Conservation (phyloP, 2,888 invertebrate genomes). For the Saturnia japonica region DNA sequence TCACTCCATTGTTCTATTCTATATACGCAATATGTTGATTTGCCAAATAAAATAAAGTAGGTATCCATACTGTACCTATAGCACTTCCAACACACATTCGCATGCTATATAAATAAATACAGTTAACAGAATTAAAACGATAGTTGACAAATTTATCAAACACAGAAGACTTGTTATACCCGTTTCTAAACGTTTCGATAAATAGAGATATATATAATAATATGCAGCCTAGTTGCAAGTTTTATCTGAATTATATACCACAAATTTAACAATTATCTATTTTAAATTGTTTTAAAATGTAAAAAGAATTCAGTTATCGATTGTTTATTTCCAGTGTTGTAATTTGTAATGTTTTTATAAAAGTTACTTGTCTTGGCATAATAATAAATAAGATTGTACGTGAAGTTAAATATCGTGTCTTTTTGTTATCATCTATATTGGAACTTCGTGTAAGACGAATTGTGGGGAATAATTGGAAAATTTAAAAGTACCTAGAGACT, state of each 20-base stretch:
- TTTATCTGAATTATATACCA: slow-evolving; percentile 9
- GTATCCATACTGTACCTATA: background rate
- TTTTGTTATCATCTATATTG: background rate
- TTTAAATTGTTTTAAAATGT: slow-evolving; percentile 5
- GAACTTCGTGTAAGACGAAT: background rate
- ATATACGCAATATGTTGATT: no score
- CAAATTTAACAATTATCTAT: slow-evolving; percentile 10
- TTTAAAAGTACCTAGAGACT: background rate
- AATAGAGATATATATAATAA: background rate
- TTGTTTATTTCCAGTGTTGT: background rate
- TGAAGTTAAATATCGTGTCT: background rate
- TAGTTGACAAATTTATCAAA: slow-evolving; percentile 3
- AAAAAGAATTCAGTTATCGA: slow-evolving; percentile 1
- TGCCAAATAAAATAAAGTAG: no score
- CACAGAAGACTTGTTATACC: slow-evolving; percentile 6
- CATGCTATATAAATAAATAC: background rate
- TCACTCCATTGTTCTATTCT: no score
- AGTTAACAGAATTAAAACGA: slow-evolving; percentile 4
- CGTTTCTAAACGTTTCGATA: slow-evolving; percentile 1
- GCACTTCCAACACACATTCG: background rate
- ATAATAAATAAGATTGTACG: background rate
- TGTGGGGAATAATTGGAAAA: background rate
- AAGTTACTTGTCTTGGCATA: background rate
- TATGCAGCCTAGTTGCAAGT: slow-evolving; percentile 12
- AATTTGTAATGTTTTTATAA: background rate